Evolutionary conservation across 2,797 vertebrate species (phyloP), one percentile per base, ranked within the genome.

Genomic region (Danio choprae): DNA sequence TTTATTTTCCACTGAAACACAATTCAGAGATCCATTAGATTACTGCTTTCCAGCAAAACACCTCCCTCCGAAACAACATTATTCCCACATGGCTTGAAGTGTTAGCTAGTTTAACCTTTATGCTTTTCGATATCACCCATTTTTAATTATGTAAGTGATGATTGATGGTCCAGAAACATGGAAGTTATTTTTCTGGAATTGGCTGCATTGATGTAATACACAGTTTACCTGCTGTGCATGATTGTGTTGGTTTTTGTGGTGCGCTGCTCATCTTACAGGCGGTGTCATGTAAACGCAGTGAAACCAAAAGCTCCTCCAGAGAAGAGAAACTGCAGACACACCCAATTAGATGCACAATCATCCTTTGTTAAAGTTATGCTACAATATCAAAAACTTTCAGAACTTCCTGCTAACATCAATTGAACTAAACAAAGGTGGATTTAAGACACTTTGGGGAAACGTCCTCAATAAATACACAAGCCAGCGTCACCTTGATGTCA

Each of bases 231-330:
- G 50, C 59, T 59, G 77, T 63, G 51, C 78, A 79, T 68, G 48
- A 46, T 46, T 62, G 77, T 72, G 48, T 51, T 13, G 29, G 74
- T n/a, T 80, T 72, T 82, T 68, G 12, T 81, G 62, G 16, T 82
- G 69, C 50, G 80, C 78, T 58, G 86, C 84, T 89, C 82, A 67
- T 83, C 64, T 83, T 82, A 29, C 81, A 51, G 71, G 87, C 85
- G 89, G 88, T 79, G 73, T 87, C 85, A 78, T 63, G 76, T 80
- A 80, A 85, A 87, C 78, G 63, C 40, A 79, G 89, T 73, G 86
- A 87, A 87, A 87, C 81, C 9, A 80, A 81, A 89, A 80, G 84
- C 50, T 7, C 71, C 68, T 79, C 84, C 76, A 76, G 68, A 80
- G 83, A 64, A 50, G 74, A 83, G 74, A 55, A 41, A 58, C 58